phyloP scores from a whole-genome alignment of 1,140 invertebrate species.

The Anastrepha ludens region DNA sequence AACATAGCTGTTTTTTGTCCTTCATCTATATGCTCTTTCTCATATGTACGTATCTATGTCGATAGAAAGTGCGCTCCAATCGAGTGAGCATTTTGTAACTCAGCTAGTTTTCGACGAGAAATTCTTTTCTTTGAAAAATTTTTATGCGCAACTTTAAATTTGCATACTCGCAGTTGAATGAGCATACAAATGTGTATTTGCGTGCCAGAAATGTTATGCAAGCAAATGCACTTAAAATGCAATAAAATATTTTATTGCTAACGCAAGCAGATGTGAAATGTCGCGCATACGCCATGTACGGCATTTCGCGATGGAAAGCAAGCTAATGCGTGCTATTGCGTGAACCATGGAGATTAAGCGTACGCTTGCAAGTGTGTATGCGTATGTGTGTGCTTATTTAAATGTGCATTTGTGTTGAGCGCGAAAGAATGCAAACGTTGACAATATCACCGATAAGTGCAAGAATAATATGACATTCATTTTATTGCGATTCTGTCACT shows the following conservation, averaged over 20 bases:
- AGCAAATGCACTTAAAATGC: slow-evolving; percentile 50
- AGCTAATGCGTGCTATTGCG: slow-evolving; percentile 1
- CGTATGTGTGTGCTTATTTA: background rate
- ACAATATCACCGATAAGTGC: slow-evolving; percentile 27
- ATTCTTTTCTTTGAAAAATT: background rate
- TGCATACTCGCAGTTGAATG: slow-evolving; percentile 34
- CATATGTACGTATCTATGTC: background rate
- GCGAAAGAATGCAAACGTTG: background rate
- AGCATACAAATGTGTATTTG: background rate
- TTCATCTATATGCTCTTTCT: too few species aligned
- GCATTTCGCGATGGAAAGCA: background rate
- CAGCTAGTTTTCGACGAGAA: background rate
- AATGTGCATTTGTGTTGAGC: background rate
- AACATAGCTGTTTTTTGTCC: too few species aligned
- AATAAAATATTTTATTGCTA: slow-evolving; percentile 48
- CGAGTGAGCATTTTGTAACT: slow-evolving; percentile 13
- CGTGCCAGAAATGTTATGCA: background rate
- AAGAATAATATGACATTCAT: slow-evolving; percentile 15
- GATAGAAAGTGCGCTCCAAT: background rate
- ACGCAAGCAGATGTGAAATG: slow-evolving; percentile 28
- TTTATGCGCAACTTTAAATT: slow-evolving; percentile 28
- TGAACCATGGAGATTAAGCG: slow-evolving; percentile 5
- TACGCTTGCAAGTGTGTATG: background rate
- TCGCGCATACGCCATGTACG: slow-evolving; percentile 28
- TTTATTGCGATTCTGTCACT: background rate